A percentile compares a stretch with the other conserved stretches of the same genome.
Evolutionary conservation across 1,140 invertebrate species (phyloP).

Genomic region (Chrysoperla carnea): DNA sequence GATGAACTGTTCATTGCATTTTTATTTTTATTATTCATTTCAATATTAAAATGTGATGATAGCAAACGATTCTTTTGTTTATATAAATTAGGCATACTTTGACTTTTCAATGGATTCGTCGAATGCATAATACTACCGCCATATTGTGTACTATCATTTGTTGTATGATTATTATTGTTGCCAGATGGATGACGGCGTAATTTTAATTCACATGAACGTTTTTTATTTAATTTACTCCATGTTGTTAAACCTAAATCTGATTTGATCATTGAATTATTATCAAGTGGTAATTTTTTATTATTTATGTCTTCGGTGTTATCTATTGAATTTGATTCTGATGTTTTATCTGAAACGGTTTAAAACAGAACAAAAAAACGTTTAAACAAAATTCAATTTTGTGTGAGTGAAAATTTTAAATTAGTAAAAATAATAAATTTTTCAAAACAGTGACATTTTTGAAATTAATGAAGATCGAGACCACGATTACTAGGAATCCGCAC

Average conservation of each 20-base stretch:
- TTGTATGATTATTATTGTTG: constrained; percentile 37
- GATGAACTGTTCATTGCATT: constrained; percentile 36
- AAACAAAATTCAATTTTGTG: constrained; percentile 4
- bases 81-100: constrained; percentile 53
- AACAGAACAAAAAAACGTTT: no score
- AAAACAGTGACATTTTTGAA: no score
- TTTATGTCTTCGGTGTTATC: no score
- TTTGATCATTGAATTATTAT: constrained; percentile 60
- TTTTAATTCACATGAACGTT: constrained; percentile 21
- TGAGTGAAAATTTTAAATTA: not conserved
- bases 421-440: not conserved
- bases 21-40: constrained; percentile 16
- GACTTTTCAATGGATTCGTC: constrained; percentile 37
- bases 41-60: not conserved
- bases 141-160: constrained; percentile 16
- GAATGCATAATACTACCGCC: constrained; percentile 24
- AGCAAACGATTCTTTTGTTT: constrained; percentile 15
- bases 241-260: constrained; percentile 64
- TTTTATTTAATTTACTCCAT: constrained; percentile 64
- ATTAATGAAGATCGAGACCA: no score
- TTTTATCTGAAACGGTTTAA: no score
- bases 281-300: constrained; percentile 7
- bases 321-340: no score
- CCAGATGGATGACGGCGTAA: constrained; percentile 51
- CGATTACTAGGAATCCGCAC: no score